Evolutionary conservation across 2,888 invertebrate genomes (phyloP).

Genomic region (Chalcosyrphus nemorum): DNA sequence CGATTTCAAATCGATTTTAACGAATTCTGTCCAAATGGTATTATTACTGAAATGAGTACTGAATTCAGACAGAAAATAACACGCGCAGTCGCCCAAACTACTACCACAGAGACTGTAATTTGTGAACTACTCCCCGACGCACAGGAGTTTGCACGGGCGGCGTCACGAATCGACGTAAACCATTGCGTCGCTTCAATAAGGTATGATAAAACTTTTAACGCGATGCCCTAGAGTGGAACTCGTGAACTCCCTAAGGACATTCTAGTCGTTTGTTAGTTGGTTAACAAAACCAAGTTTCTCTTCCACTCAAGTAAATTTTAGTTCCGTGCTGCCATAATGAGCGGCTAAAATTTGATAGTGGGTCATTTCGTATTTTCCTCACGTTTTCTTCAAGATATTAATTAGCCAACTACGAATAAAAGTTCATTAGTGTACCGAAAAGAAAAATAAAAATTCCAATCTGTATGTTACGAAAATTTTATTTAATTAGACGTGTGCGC

Average conservation of each 20-base stretch:
- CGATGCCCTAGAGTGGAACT: constrained; percentile 78
- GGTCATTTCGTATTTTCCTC: constrained; percentile 66
- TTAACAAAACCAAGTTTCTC: constrained; percentile 31
- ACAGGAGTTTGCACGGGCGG: constrained; percentile 57
- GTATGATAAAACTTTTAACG: constrained; percentile 76
- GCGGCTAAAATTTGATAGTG: constrained; percentile 53
- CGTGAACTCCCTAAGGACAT: constrained; percentile 79
- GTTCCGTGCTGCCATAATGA: constrained; percentile 30
- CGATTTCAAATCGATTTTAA: constrained; percentile 38
- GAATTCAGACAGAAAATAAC: constrained; percentile 50
- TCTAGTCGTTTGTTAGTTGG: constrained; percentile 53
- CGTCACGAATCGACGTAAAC: constrained; percentile 57
- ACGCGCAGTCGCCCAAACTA: constrained; percentile 38
- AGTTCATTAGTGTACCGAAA: constrained; percentile 28
- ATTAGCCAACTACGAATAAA: constrained; percentile 39
- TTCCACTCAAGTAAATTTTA: constrained; percentile 15
- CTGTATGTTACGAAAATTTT: not conserved
- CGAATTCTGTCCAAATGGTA: constrained; percentile 41
- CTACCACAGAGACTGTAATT: constrained; percentile 44
- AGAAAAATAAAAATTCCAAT: not conserved
- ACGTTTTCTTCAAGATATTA: constrained; percentile 61
- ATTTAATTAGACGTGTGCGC: not conserved
- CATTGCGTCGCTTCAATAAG: constrained; percentile 51
- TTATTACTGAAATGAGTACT: constrained; percentile 64
- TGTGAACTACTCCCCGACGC: constrained; percentile 68